Evolutionary conservation across 2,888 invertebrate species (phyloP), one percentile per base, ranked within the genome.

Genomic region (Meteorus cinctellus): DNA sequence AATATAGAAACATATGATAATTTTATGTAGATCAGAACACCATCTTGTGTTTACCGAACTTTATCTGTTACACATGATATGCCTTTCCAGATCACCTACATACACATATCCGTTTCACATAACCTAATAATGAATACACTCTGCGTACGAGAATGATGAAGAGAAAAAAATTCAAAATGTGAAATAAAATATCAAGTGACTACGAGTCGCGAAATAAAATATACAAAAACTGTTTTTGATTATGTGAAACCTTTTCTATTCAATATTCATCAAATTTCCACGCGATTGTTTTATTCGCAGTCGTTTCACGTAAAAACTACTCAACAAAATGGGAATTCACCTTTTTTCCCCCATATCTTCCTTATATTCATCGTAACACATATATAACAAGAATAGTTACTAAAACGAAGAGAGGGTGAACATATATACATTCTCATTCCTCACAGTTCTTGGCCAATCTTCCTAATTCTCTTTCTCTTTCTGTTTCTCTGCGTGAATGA

Each of bases 11-110:
- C 16, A 1, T 48, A n/a, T 48, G 16, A n/a, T n/a, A n/a, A 45
- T 45, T 45, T n/a, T 48, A 45, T 45, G 10, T 1, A 45, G 12
- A 45, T 34, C 34, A 34, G 34, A 8, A 34, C 34, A 34, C 8
- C 34, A 34, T 45, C 14, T 45, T 45, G 12, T 67, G 27, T 60
- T 41, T 45, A 29, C 29, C 51, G 59, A 36, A 74, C 67, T 68
- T 68, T 60, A 75, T 75, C 74, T 48, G 55, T 62, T 76, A 62
- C 55, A 60, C 62, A 48, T n/a, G 51, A 68, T 63, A 75, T 76
- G 76, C 31, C 48, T 60, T 59, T 70, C 79, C 78, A 81, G 79
- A 82, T 84, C 81, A 82, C 84, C 82, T 81, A 82, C 82, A 84
- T 82, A 81, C 10, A 2, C 2, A 36, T 10, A 65, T 12, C 4